These are phyloP conservation scores for Drosophila sulfurigaster DNA, from an alignment of 1,140 invertebrate genomes.

Conservation along the genomic window DNA sequence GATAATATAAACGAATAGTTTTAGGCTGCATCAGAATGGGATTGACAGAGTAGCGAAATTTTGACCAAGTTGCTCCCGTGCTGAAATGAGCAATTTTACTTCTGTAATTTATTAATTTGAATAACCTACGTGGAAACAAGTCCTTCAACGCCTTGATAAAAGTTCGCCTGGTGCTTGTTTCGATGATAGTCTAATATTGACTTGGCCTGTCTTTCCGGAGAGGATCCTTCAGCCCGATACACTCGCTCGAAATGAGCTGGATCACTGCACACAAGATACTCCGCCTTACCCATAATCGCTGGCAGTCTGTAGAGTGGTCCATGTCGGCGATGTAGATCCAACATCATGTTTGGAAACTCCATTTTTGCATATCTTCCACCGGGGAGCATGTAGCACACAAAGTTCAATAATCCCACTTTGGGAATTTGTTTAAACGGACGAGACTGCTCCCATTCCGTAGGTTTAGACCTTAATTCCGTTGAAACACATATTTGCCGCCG, in stretches of 20 bases:
- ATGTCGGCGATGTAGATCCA: constrained; percentile 38
- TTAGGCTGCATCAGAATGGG: constrained; percentile 78
- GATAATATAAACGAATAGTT: constrained; percentile 58
- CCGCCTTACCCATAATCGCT: constrained; percentile 30
- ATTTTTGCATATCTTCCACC: constrained; percentile 59
- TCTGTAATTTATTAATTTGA: neutral
- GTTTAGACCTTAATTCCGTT: neutral
- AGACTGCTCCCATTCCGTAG: constrained; percentile 57
- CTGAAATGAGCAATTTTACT: constrained; percentile 14
- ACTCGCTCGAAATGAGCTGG: constrained; percentile 65
- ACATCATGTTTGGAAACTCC: constrained; percentile 34
- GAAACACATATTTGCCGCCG: constrained; percentile 43
- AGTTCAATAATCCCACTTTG: constrained; percentile 15
- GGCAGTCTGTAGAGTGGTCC: constrained; percentile 51
- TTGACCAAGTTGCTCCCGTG: constrained; percentile 60
- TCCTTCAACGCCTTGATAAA: constrained; percentile 60
- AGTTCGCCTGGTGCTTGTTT: constrained; percentile 44
- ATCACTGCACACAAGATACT: constrained; percentile 53
- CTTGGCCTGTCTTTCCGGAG: constrained; percentile 62
- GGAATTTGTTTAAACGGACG: constrained; percentile 61
- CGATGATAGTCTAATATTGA: constrained; percentile 53
- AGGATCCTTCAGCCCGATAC: constrained; percentile 62
- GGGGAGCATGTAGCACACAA: constrained; percentile 42
- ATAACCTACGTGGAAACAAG: constrained; percentile 46
- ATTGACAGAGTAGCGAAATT: constrained; percentile 51